Evolutionary conservation across 2,797 vertebrate genomes (phyloP).

Genomic region (Sciurus carolinensis): DNA sequence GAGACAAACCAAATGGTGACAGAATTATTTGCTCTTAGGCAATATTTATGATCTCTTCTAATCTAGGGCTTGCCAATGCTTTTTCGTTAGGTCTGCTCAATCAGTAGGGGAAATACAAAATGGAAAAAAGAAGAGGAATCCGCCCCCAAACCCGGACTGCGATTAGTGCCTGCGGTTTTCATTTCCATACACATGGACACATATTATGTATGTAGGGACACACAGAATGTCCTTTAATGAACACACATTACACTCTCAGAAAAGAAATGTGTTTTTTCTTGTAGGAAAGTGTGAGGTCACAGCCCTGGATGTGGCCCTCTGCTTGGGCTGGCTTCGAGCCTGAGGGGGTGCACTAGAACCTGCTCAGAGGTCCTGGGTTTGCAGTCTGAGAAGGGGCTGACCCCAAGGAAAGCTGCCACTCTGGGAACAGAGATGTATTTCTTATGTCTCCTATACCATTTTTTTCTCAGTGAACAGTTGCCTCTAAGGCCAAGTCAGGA

Average conservation of each 20-base stretch:
- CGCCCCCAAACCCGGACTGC: accelerated
- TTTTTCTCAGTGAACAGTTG: not conserved
- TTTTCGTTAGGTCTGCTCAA: not conserved
- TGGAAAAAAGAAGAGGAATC: not conserved
- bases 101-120: accelerated
- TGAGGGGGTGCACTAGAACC: too few species aligned
- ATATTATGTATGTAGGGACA: accelerated
- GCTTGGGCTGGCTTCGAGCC: not conserved
- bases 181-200: too few species aligned
- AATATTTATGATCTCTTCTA: accelerated
- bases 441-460: not conserved
- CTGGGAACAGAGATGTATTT: not conserved
- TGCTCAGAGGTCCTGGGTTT: not conserved
- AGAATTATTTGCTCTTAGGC: not conserved
- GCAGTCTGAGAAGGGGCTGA: not conserved
- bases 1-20: not conserved
- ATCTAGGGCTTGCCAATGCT: not conserved
- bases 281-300: not conserved
- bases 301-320: accelerated
- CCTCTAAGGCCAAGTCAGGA: accelerated
- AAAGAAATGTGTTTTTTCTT: not conserved
- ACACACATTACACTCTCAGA: too few species aligned
- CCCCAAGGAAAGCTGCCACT: not conserved
- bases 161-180: accelerated
- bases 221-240: too few species aligned